These are phyloP conservation scores for Canis aureus DNA, from an alignment of 2,113 vertebrate species.

Conservation along the genomic window DNA sequence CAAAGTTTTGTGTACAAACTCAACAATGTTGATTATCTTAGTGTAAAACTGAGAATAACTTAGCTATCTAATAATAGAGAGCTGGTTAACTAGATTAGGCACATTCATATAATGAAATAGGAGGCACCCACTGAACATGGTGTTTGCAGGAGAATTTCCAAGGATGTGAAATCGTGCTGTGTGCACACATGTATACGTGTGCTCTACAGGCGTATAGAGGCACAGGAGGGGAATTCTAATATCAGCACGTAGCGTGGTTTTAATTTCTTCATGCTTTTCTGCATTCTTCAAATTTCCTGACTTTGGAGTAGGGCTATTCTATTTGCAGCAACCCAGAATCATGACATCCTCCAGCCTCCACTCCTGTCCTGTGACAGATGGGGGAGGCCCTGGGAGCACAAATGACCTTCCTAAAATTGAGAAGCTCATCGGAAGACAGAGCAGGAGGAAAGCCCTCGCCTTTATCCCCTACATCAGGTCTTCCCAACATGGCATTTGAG, in stretches of 20 bases:
- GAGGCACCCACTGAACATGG: background rate
- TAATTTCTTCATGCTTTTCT: background rate
- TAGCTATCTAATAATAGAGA: background rate
- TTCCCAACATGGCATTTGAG: background rate
- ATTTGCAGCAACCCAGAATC: background rate
- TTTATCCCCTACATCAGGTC: background rate
- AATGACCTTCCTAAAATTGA: background rate
- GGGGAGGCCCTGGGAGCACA: background rate
- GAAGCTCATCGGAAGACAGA: background rate
- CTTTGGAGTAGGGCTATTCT: background rate
- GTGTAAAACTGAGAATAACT: background rate
- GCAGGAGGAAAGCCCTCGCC: background rate
- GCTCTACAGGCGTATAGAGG: background rate
- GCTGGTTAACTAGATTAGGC: background rate
- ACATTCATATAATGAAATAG: background rate
- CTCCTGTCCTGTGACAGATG: background rate
- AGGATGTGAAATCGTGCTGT: accelerated
- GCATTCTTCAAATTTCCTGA: background rate
- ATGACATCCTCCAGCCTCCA: background rate
- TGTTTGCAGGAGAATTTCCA: background rate
- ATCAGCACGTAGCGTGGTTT: background rate
- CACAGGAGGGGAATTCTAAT: background rate
- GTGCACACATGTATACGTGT: accelerated
- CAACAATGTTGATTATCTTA: background rate
- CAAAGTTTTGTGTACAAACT: background rate